Percentiles rank a stretch among this genome's conserved stretches.
These are phyloP conservation scores for Synchiropus splendidus DNA, from an alignment of 2,113 vertebrate genomes.

Conservation along the genomic window DNA sequence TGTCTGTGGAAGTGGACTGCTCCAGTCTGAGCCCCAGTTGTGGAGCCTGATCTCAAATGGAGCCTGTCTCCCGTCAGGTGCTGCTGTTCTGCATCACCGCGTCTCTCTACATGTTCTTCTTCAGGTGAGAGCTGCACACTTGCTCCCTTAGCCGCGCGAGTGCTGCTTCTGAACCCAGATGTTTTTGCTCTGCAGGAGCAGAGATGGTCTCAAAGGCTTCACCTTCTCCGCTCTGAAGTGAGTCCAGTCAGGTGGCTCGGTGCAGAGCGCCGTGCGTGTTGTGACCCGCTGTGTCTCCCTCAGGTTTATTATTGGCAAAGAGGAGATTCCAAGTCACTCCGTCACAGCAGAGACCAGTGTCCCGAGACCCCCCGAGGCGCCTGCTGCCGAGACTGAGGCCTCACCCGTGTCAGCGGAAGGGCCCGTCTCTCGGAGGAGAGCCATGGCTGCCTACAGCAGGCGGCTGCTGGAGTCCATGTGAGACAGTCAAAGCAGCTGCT, in stretches of 20 bases:
- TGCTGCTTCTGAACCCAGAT: neutral
- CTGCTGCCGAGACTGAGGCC: constrained; percentile 38
- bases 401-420: constrained; percentile 21
- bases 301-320: constrained; percentile 93
- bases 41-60: too few species aligned
- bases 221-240: constrained; percentile 94
- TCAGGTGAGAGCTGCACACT: constrained; percentile 66
- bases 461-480: constrained; percentile 82
- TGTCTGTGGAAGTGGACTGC: too few species aligned
- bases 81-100: constrained; percentile 70
- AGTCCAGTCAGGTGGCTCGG: constrained; percentile 41
- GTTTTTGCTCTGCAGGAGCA: constrained; percentile 69
- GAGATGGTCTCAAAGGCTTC: constrained; percentile 96
- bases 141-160: neutral
- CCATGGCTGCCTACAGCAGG: constrained; percentile 63
- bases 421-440: constrained; percentile 56
- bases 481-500: constrained; percentile 40
- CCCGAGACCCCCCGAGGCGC: constrained; percentile 53
- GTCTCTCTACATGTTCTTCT: constrained; percentile 70
- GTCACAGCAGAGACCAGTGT: constrained; percentile 62
- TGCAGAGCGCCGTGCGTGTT: neutral
- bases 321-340: constrained; percentile 88
- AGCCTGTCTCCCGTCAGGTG: constrained; percentile 43
- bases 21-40: too few species aligned
- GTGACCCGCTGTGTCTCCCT: constrained; percentile 2